These are phyloP conservation scores for Etheostoma nigrum DNA, from an alignment of 2,797 vertebrate genomes.

Conservation along the genomic window DNA sequence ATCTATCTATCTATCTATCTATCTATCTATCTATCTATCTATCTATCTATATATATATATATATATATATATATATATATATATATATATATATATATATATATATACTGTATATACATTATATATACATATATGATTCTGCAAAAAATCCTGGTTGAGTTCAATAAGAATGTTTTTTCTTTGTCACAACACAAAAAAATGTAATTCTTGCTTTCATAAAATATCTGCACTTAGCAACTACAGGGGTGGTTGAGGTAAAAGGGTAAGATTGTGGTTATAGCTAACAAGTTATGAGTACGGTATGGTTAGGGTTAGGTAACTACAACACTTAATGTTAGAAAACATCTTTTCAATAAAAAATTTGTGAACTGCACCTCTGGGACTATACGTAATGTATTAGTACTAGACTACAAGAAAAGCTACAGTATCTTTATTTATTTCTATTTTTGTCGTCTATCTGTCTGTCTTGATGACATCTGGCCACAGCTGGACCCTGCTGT, in stretches of 20 bases:
- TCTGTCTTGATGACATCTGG: neutral
- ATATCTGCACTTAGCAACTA: neutral
- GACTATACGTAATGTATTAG: neutral
- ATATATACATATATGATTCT: neutral
- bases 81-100: too few relatives aligned
- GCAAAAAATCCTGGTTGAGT: neutral
- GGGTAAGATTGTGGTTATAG: neutral
- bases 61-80: too few relatives aligned
- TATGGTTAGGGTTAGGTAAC: neutral
- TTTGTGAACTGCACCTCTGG: too few relatives aligned
- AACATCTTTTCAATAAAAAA: too few relatives aligned
- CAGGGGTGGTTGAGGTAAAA: neutral
- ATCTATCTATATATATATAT: too few relatives aligned
- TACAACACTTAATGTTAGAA: too few relatives aligned
- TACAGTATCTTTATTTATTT: neutral
- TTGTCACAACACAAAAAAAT: neutral
- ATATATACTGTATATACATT: too few relatives aligned
- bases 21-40: too few relatives aligned
- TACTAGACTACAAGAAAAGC: neutral
- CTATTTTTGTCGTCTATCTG: neutral
- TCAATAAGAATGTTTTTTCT: neutral
- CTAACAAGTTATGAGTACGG: neutral
- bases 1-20: neutral
- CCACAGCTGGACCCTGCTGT: conserved; percentile 37
- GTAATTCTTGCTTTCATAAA: neutral